Conservation (phyloP, 2,888 invertebrate species). For the Pediacus dermestoides region DNA sequence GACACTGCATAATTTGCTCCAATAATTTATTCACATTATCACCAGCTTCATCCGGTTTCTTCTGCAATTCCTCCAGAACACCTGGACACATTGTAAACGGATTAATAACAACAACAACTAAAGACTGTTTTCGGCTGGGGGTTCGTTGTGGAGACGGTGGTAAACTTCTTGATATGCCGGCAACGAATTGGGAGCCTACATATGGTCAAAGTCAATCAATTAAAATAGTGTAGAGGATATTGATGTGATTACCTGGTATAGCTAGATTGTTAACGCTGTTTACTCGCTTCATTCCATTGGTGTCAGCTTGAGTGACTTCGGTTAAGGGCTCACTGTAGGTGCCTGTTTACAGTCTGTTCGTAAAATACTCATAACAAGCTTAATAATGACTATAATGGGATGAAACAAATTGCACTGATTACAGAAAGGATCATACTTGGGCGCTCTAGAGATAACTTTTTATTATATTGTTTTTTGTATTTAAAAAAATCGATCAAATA, state of each 20-base stretch:
- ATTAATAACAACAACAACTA: slow-evolving; percentile 56
- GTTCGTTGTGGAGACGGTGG: slow-evolving; percentile 76
- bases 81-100: slow-evolving; percentile 57
- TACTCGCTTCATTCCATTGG: slow-evolving; percentile 68
- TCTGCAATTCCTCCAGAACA: slow-evolving; percentile 45
- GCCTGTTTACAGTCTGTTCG: no score
- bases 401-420: no score
- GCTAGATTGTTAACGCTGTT: slow-evolving; percentile 68
- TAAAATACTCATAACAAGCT: no score
- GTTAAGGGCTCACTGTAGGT: no score
- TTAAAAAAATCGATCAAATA: no score
- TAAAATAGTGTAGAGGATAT: neutral
- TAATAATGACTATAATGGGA: no score
- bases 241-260: slow-evolving; percentile 55
- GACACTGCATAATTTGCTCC: slow-evolving; percentile 54
- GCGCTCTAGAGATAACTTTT: no score
- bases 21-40: slow-evolving; percentile 50
- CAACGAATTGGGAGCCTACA: slow-evolving; percentile 50
- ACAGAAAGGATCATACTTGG: no score
- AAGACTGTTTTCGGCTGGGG: slow-evolving; percentile 66
- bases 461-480: no score
- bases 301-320: no score
- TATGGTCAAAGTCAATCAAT: no score
- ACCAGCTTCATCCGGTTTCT: slow-evolving; percentile 47
- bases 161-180: slow-evolving; percentile 62